A percentile compares a stretch with the other conserved stretches of the same genome.
These are phyloP conservation scores for Plebejus melissa DNA, from an alignment of 2,888 invertebrate genomes.

Conservation along the genomic window DNA sequence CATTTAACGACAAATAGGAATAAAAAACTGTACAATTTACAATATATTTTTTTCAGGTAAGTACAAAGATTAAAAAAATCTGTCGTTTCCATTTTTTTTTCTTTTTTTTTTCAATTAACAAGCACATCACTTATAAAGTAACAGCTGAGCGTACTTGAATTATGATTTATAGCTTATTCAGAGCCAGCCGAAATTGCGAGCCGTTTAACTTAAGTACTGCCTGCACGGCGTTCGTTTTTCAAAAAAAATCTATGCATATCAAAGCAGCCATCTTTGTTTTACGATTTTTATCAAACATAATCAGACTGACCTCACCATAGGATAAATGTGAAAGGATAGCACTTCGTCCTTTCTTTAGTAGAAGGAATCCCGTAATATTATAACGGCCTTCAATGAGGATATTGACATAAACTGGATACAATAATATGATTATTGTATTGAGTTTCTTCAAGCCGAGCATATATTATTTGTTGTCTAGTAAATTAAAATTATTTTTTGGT, in stretches of 20 bases:
- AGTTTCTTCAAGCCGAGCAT: too few species aligned
- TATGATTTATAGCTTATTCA: constrained; percentile 78
- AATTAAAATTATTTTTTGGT: too few species aligned
- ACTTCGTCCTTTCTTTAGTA: too few species aligned
- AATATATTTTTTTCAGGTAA: background rate
- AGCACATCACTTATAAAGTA: constrained; percentile 60
- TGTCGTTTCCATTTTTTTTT: too few species aligned
- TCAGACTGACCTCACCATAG: background rate
- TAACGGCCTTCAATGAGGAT: too few species aligned
- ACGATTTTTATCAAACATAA: background rate
- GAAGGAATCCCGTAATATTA: too few species aligned
- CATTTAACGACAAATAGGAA: too few species aligned
- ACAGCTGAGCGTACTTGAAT: constrained; percentile 55
- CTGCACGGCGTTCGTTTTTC: constrained; percentile 56
- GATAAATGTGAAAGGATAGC: background rate
- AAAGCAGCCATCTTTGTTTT: constrained; percentile 23
- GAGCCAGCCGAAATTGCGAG: constrained; percentile 64
- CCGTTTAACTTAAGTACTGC: constrained; percentile 74
- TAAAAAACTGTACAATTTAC: too few species aligned
- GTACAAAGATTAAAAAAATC: background rate
- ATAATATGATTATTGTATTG: too few species aligned
- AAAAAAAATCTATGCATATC: constrained; percentile 33
- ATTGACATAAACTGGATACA: too few species aligned
- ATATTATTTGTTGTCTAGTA: too few species aligned
- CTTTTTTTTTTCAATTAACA: background rate